These are phyloP conservation scores for Apteryx owenii DNA, from an alignment of 2,113 vertebrate species.

Conservation along the genomic window DNA sequence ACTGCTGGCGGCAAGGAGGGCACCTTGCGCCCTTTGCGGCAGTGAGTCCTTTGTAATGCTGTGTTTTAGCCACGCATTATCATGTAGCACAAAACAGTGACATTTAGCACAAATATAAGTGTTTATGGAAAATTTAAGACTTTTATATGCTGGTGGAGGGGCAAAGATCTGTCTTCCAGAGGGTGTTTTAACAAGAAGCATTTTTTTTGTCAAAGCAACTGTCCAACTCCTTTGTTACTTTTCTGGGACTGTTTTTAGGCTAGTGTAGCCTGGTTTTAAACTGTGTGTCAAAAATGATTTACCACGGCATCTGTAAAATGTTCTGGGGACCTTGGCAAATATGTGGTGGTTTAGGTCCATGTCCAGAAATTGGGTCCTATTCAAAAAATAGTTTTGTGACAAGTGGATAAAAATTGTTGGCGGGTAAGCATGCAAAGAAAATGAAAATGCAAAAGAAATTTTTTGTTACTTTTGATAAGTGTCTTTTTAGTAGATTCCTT, in stretches of 20 bases:
- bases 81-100: neutral
- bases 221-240: neutral
- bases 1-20: neutral
- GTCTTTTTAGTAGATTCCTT: neutral
- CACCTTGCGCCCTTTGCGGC: neutral
- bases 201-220: neutral
- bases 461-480: neutral
- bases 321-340: neutral
- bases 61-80: neutral
- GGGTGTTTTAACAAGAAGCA: neutral
- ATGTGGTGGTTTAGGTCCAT: neutral
- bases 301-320: neutral
- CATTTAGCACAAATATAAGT: neutral
- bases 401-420: neutral
- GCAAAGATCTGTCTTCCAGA: neutral
- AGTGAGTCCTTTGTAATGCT: neutral
- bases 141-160: neutral
- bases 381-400: neutral
- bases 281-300: neutral
- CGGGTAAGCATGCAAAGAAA: neutral
- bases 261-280: conserved; percentile 13
- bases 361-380: neutral
- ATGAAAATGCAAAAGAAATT: neutral
- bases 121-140: neutral
- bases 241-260: neutral